Evolutionary conservation across 2,888 invertebrate genomes (phyloP), one percentile per base, ranked within the genome.

Genomic region (Litoditis marina): DNA sequence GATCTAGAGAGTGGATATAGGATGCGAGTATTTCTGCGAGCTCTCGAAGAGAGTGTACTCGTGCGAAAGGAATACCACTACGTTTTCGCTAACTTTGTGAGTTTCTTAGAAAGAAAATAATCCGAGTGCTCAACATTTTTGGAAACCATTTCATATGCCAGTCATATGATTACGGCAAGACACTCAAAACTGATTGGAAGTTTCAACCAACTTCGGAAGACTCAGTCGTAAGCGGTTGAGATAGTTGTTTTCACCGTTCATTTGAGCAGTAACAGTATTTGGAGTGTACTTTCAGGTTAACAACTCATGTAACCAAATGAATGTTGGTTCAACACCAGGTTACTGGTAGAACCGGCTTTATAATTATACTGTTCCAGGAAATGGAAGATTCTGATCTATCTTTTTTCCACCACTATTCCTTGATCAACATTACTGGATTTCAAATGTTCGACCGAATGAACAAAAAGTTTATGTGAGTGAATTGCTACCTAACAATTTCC

Each of bases 401-500:
- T 36, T 64, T 61, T 8, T 72, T 76, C 28, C 76, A 74, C 28
- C 76, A 73, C 42, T 74, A 69, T 36, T 71, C 72, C 1, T 62
- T 76, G 11, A 74, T 76, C 58, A 76, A 76, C 34, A 69, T 76
- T 53, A 76, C 76, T 11, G 62, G 67, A 27, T 76, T 76, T 46
- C 68, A 70, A 46, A 50, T 76, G 34, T 74, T 76, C 53, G 74
- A 76, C 34, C 63, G 67, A 30, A 63, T 51, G 19, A 65, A 68
- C 27, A 65, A 68, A 44, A 54, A 66, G 22, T 76, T 76, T 44
- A 36, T 64, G 76, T 76, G 39, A 56, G 68, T 65, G 19, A 11
- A n/a, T n/a, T 8, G 1, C 11, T 8, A 25, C 22, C 16, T 1
- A 19, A 27, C 11, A 54, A 34, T 22, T 28, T 57, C 57, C 1